Percentiles rank a stretch among this genome's conserved stretches.
These are phyloP conservation scores for Xestia rhomboidea DNA, from an alignment of 2,888 invertebrate species.

Conservation along the genomic window DNA sequence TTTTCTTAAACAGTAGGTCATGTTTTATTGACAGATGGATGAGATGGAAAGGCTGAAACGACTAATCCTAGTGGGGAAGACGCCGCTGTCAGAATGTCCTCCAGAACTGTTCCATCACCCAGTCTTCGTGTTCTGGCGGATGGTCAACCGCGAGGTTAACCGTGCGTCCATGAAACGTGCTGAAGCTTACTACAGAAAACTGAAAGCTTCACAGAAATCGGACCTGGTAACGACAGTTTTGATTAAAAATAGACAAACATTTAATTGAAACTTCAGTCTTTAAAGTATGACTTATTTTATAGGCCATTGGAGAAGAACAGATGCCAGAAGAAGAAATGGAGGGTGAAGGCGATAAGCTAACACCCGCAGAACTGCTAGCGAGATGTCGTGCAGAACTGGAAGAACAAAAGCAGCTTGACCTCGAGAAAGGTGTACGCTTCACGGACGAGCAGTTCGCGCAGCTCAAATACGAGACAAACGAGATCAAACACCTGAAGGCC, in stretches of 20 bases:
- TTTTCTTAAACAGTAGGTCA: constrained; percentile 26
- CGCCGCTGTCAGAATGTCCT: constrained; percentile 92
- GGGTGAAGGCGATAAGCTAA: constrained; percentile 82
- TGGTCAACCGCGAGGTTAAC: constrained; percentile 89
- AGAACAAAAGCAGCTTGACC: constrained; percentile 81
- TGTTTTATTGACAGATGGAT: constrained; percentile 85
- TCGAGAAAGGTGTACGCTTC: constrained; percentile 90
- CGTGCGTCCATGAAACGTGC: constrained; percentile 87
- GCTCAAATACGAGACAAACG: constrained; percentile 91
- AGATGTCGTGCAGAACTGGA: constrained; percentile 83
- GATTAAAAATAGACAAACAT: not conserved
- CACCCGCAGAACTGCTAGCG: constrained; percentile 82
- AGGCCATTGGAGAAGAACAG: constrained; percentile 85
- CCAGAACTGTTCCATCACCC: constrained; percentile 92
- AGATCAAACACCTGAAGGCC: constrained; percentile 90
- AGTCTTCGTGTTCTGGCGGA: constrained; percentile 92
- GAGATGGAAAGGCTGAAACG: constrained; percentile 93
- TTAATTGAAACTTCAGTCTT: not conserved
- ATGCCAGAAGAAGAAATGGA: constrained; percentile 81
- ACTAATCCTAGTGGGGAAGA: constrained; percentile 92
- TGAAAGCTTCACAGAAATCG: constrained; percentile 82
- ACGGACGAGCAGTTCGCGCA: constrained; percentile 90
- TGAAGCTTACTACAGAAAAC: constrained; percentile 85
- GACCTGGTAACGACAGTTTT: constrained; percentile 77
- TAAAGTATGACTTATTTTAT: constrained; percentile 23